Evolutionary conservation across 2,888 invertebrate species (phyloP).

Genomic region (Oasisia sp.): DNA sequence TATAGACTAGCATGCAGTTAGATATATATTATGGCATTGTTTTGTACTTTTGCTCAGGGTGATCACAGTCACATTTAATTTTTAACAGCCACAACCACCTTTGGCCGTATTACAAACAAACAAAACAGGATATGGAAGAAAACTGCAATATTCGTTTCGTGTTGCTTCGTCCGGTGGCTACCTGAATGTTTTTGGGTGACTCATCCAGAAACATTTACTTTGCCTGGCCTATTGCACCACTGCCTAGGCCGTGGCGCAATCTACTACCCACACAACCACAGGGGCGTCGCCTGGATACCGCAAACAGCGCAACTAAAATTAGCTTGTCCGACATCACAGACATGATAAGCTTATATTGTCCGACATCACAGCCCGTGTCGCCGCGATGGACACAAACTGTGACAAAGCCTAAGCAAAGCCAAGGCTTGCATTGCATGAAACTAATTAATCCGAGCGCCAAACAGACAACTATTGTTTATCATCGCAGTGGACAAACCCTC

Average conservation of each 20-base stretch:
- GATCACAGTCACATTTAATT: too few species aligned
- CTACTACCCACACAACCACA: neutral
- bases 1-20: too few species aligned
- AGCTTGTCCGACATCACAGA: neutral
- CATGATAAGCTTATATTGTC: neutral
- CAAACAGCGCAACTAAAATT: neutral
- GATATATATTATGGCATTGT: too few species aligned
- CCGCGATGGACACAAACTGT: too few species aligned
- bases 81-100: too few species aligned
- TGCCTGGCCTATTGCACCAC: constrained; percentile 10
- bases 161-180: neutral
- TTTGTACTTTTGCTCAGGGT: too few species aligned
- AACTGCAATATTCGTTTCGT: neutral
- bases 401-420: too few species aligned
- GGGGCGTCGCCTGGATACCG: neutral
- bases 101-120: neutral
- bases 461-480: too few species aligned
- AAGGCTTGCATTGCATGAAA: too few species aligned
- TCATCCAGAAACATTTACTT: neutral
- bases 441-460: too few species aligned
- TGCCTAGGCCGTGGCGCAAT: neutral
- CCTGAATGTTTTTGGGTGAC: neutral
- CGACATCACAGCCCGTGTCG: too few species aligned
- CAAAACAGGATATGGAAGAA: neutral
- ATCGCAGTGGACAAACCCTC: too few species aligned